Conservation (phyloP, 2,888 invertebrate species). For the Apoderus coryli region DNA sequence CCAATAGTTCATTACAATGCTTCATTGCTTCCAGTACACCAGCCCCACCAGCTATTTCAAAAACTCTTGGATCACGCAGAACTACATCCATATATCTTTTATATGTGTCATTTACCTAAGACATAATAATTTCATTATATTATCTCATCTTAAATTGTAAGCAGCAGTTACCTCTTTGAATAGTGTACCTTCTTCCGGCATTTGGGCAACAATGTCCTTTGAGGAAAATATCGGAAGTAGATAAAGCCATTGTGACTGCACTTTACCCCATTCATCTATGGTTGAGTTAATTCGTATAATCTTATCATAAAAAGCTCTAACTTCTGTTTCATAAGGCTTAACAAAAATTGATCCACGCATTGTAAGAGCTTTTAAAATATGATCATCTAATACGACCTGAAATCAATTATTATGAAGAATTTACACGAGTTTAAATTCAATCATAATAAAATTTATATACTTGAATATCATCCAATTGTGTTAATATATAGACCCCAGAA, state of each 20-base stretch:
- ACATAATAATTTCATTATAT: too few species aligned
- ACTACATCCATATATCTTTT: slow-evolving; percentile 48
- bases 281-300: slow-evolving; percentile 52
- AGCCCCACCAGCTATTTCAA: slow-evolving; percentile 47
- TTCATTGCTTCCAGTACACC: slow-evolving; percentile 58
- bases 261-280: slow-evolving; percentile 73
- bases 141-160: too few species aligned
- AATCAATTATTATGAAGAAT: too few species aligned
- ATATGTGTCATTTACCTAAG: slow-evolving; percentile 45
- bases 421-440: too few species aligned
- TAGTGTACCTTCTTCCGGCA: slow-evolving; percentile 71
- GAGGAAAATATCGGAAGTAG: slow-evolving; percentile 77
- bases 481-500: slow-evolving; percentile 53
- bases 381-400: slow-evolving; percentile 60
- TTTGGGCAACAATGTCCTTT: slow-evolving; percentile 70
- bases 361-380: slow-evolving; percentile 66
- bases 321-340: slow-evolving; percentile 61
- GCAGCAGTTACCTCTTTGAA: slow-evolving; percentile 52
- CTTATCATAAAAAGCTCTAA: slow-evolving; percentile 61
- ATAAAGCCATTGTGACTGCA: slow-evolving; percentile 77
- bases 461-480: slow-evolving; percentile 64
- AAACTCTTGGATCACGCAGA: slow-evolving; percentile 46
- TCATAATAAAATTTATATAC: too few species aligned
- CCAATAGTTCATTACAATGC: slow-evolving; percentile 52
- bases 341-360: slow-evolving; percentile 80